These are phyloP conservation scores for Leptogaster cylindrica DNA, from an alignment of 2,888 invertebrate genomes.

Conservation along the genomic window DNA sequence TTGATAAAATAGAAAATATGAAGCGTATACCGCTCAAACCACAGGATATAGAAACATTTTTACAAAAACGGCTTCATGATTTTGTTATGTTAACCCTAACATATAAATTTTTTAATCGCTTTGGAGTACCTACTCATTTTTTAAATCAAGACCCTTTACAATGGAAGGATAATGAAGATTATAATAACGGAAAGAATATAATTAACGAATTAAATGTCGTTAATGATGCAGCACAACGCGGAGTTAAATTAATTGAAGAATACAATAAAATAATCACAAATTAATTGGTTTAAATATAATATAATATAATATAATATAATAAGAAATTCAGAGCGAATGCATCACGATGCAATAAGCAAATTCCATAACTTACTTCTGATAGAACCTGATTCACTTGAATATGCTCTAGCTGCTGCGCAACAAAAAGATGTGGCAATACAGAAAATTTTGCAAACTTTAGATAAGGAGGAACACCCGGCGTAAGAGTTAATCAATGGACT, in stretches of 20 bases:
- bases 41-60: neutral
- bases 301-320: too few species aligned
- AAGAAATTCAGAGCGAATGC: slow-evolving; percentile 47
- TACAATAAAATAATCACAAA: neutral
- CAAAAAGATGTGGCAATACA: neutral
- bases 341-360: slow-evolving; percentile 52
- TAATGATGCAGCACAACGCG: neutral
- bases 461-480: neutral
- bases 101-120: neutral
- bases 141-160: neutral
- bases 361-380: slow-evolving; percentile 42
- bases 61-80: neutral
- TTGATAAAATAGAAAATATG: neutral
- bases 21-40: neutral
- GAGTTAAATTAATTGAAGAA: neutral
- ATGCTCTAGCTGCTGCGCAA: neutral
- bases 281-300: too few species aligned
- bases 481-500: slow-evolving; percentile 1
- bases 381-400: slow-evolving; percentile 28
- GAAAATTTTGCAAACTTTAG: neutral
- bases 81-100: neutral
- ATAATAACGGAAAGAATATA: neutral
- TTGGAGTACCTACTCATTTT: neutral
- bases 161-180: neutral
- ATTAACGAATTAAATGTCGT: neutral